These are phyloP conservation scores for Tipula helvola DNA, from an alignment of 2,888 invertebrate genomes.

Conservation along the genomic window DNA sequence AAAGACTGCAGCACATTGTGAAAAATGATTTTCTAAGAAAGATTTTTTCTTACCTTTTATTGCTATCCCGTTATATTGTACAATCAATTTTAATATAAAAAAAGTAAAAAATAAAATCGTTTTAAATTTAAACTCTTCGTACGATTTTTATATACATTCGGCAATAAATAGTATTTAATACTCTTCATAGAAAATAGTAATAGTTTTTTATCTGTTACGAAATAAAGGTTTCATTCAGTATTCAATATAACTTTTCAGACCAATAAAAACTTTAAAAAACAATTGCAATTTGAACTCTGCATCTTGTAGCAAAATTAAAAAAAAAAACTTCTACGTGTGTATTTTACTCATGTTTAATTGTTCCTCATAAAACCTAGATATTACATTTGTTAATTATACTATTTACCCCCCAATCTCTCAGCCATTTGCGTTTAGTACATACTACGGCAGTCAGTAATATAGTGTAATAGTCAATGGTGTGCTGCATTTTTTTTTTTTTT, in stretches of 20 bases:
- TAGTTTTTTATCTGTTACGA: not conserved
- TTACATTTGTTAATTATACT: not conserved
- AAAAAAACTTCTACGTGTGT: not conserved
- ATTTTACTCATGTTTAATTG: not conserved
- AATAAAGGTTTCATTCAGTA: not conserved
- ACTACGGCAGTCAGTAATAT: not conserved
- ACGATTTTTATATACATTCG: not conserved
- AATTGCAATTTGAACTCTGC: not conserved
- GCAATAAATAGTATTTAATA: not conserved
- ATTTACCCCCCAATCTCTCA: not conserved
- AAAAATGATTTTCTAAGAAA: not conserved
- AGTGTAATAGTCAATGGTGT: not conserved
- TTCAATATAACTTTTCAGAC: not conserved
- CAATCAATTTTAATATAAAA: not conserved
- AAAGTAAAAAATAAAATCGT: not conserved
- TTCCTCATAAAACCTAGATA: not conserved
- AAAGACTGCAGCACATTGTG: too few relatives aligned
- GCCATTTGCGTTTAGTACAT: not conserved
- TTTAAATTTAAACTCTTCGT: not conserved
- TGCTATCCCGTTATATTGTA: not conserved
- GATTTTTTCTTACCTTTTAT: not conserved
- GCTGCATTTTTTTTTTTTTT: not conserved
- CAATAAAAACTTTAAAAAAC: not conserved
- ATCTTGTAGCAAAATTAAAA: not conserved
- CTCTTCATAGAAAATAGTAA: not conserved